Percentiles rank a stretch among this genome's conserved stretches.
Evolutionary conservation across 1,140 invertebrate species (phyloP).

Genomic region (Teleopsis dalmanni): DNA sequence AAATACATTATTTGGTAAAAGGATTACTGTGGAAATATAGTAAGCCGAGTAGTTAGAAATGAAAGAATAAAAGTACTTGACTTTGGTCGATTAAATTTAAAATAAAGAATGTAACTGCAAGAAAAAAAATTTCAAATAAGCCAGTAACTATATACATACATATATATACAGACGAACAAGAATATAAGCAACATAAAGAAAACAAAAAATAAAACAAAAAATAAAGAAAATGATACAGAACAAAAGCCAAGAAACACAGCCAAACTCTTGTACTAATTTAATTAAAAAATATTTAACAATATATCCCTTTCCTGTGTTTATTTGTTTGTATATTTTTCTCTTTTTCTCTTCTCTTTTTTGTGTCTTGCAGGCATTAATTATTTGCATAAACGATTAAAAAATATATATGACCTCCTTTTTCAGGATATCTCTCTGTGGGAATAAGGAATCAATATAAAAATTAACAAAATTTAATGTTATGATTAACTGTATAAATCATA

Average conservation of each 20-base stretch:
- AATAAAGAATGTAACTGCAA: background rate
- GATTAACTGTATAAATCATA: background rate
- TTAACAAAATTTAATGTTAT: conserved; percentile 15
- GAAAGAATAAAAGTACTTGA: no score
- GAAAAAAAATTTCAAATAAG: no score
- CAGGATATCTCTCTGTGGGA: conserved; percentile 45
- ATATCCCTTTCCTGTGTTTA: conserved; percentile 30
- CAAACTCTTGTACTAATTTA: no score
- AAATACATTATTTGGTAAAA: conserved; percentile 53
- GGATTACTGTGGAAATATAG: no score
- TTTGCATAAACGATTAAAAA: conserved; percentile 45
- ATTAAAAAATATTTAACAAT: no score
- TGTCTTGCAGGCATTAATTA: conserved; percentile 44
- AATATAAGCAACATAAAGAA: no score
- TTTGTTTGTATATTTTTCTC: conserved; percentile 38
- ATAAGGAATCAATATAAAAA: conserved; percentile 41
- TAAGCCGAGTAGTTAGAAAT: no score
- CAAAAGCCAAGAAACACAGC: no score
- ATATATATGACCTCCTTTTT: conserved; percentile 44
- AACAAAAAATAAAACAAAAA: no score
- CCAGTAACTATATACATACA: no score
- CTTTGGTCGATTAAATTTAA: background rate
- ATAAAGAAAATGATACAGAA: no score
- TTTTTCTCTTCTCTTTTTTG: conserved; percentile 27
- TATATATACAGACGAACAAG: no score